Conservation (phyloP, 2,797 vertebrate species). For the Echiichthys vipera region DNA sequence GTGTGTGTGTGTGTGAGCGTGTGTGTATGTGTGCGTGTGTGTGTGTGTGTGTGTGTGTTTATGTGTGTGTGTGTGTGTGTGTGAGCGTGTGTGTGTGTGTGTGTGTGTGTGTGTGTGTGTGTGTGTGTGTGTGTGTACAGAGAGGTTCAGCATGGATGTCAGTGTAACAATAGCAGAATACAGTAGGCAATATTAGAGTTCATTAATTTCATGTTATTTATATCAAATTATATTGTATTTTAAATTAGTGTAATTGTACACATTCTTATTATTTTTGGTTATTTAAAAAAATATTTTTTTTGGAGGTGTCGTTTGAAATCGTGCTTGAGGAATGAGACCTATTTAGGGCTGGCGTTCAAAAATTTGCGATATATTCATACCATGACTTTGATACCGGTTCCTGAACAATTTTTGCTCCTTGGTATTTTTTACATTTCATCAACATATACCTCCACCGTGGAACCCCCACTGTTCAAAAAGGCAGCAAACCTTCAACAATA, state of each 20-base stretch:
- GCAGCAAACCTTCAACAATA: too few relatives aligned
- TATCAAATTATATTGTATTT: neutral
- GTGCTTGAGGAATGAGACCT: too few relatives aligned
- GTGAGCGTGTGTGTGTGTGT: too few relatives aligned
- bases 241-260: neutral
- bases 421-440: too few relatives aligned
- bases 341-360: too few relatives aligned
- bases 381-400: too few relatives aligned
- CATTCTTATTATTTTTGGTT: neutral
- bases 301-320: too few relatives aligned
- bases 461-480: too few relatives aligned
- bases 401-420: too few relatives aligned
- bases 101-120: neutral
- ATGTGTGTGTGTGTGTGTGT: neutral
- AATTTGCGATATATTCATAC: too few relatives aligned
- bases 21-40: neutral
- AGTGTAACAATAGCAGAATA: neutral
- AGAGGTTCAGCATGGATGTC: neutral
- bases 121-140: neutral
- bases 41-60: neutral
- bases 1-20: neutral
- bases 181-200: neutral
- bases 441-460: too few relatives aligned
- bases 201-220: neutral
- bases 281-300: too few relatives aligned